phyloP scores from a whole-genome alignment of 2,113 vertebrate species.

The Misgurnus mizolepis region DNA sequence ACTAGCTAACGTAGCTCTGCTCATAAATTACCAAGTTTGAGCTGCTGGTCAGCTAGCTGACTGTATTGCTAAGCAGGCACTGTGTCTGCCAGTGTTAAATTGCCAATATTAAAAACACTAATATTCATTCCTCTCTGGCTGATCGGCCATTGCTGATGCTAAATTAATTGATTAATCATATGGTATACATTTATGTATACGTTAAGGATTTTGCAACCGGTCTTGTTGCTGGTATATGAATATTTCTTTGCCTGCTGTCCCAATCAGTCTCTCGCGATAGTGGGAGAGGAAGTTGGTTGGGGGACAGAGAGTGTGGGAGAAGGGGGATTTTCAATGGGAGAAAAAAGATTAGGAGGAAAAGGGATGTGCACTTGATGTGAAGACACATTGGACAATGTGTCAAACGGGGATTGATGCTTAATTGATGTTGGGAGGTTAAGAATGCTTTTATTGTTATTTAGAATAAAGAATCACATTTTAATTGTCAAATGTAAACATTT shows the following conservation, averaged over 20 bases:
- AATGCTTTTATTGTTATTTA: too few relatives aligned
- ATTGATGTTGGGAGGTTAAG: neutral
- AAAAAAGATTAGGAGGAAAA: constrained; percentile 27
- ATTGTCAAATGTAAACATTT: too few relatives aligned
- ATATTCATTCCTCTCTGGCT: constrained; percentile 30
- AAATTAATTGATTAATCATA: constrained; percentile 13
- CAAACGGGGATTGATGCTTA: neutral
- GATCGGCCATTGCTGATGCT: neutral
- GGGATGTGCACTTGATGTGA: constrained; percentile 9
- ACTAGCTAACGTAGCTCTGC: constrained; percentile 52
- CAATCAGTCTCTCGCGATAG: constrained; percentile 59
- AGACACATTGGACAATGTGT: neutral
- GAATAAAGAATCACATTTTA: too few relatives aligned
- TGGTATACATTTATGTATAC: constrained; percentile 31
- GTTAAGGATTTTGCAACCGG: constrained; percentile 38
- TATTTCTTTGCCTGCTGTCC: constrained; percentile 57
- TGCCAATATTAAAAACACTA: neutral
- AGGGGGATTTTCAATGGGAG: constrained; percentile 48
- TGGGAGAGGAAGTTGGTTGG: constrained; percentile 52
- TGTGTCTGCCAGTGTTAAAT: constrained; percentile 24
- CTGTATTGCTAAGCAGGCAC: constrained; percentile 47
- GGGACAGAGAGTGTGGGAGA: constrained; percentile 51
- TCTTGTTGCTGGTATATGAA: constrained; percentile 55
- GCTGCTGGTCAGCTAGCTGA: constrained; percentile 48
- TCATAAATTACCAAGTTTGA: constrained; percentile 43